phyloP scores from a whole-genome alignment of 35 echinoderm and acorn worm species.

The Lytechinus variegatus region DNA sequence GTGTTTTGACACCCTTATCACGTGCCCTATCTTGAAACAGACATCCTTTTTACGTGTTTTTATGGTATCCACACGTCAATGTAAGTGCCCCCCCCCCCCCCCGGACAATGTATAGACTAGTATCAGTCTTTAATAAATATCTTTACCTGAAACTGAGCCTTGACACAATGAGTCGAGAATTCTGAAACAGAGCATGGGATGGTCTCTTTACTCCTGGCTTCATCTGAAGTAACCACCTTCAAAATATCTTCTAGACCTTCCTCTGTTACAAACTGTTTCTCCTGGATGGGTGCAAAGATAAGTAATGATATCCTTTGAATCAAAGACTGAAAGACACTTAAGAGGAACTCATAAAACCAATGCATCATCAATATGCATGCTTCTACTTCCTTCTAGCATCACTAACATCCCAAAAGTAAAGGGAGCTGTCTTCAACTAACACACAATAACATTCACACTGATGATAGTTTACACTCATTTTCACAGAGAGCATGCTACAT shows the following conservation, averaged over 20 bases:
- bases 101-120: too few species aligned
- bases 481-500: neutral
- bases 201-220: neutral
- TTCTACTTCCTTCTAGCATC: neutral
- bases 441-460: neutral
- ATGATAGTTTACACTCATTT: neutral
- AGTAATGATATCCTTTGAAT: neutral
- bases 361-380: neutral
- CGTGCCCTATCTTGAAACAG: too few species aligned
- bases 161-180: conserved; percentile 30
- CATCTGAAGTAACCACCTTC: conserved; percentile 7
- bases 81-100: too few species aligned
- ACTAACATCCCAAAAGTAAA: neutral
- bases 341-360: neutral
- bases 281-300: conserved; percentile 49
- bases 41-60: too few species aligned
- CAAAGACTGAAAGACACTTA: neutral
- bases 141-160: conserved; percentile 60
- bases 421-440: neutral
- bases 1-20: too few species aligned
- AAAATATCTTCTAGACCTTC: conserved; percentile 44
- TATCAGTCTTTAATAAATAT: neutral
- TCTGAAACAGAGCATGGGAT: conserved; percentile 43
- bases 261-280: conserved; percentile 65
- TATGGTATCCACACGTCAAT: too few species aligned